Evolutionary conservation across 2,113 vertebrate species (phyloP), one percentile per base, ranked within the genome.

Genomic region (Aspiorhynchus laticeps): DNA sequence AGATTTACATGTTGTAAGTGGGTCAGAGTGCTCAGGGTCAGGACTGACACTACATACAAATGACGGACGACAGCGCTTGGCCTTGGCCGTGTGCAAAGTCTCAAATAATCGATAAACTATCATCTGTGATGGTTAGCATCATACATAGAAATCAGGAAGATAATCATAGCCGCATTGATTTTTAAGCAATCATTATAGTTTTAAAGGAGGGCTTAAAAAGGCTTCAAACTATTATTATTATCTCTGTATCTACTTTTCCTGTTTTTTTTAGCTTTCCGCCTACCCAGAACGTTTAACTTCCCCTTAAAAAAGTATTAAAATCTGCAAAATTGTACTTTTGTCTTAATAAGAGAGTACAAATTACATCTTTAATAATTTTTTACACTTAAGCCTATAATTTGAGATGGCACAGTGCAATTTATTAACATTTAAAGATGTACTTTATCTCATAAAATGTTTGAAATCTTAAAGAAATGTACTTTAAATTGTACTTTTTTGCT

Each of bases 1-100:
- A 59, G 56, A 59, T 59, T 0, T n/a, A n/a, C 28, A 46, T n/a
- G 24, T 53, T 87, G 82, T 81, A 85, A 87, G 53, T 89, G 83
- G 86, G 28, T 88, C 75, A 84, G 83, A 73, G 38, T 21, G 56
- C 43, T 53, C 67, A 48, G 10, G 38, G 17, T 28, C n/a, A 36
- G 21, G 24, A 12, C 53, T 48, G 78, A 21, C 76, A 82, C 6
- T 33, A 43, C 43, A 48, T 69, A 69, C 86, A 46, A 80, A 21
- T 28, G 76, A 69, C 38, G 31, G 69, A 1, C 24, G 77, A 31
- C n/a, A 3, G 38, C 14, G 75, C 28, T 85, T 53, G 56, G 51
- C 75, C 28, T 88, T 83, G 82, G 31, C 46, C 87, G 48, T 56
- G 48, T 78, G 9, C 21, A 38, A 24, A 80, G 33, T 38, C 6